Evolutionary conservation across 2,888 invertebrate species (phyloP), one percentile per base, ranked within the genome.

Genomic region (Drosophila anomelani): DNA sequence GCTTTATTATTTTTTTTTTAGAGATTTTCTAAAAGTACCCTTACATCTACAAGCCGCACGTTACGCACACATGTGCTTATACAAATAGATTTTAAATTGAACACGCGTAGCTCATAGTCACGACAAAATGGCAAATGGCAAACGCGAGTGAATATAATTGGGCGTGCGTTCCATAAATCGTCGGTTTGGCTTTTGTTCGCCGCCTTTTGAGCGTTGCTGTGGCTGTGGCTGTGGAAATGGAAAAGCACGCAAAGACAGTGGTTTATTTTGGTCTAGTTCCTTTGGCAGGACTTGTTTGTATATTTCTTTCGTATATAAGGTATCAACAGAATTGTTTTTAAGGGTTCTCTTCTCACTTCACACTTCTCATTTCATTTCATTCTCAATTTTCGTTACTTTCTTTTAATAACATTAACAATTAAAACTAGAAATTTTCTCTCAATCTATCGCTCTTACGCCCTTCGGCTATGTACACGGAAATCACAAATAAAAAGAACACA

Each of bases 321-420:
- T 87, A 68, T 81, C 80, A 85, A 85, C 77, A 82, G 44, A 78
- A 57, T 61, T 74, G 54, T 79, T 59, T 79, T 61, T 68, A 63
- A 46, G 67, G 56, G 13, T 69, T 64, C 47, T 26, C 46, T 26
- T 46, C 23, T 29, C 9, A 9, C 9, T 9, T 39, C n/a, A 23
- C 44, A 26, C 26, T 53, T 6, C 20, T 55, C 17, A 20, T 46
- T 43, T 61, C 54, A 41, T 59, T 56, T 34, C 13, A 13, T 36
- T 15, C 34, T 53, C 20, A 20, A 53, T 20, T 23, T 13, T 34
- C 55, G 57, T 69, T 57, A 59, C 46, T 58, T 20, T 20, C 20
- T 20, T 20, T 44, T 70, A 9, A 72, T 69, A 88, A 84, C 85
- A 79, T 75, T 84, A 84, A 84, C 84, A 84, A 88, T 84, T 84